Conservation (phyloP, 2,888 invertebrate species). For the Synergus gifuensis region DNA sequence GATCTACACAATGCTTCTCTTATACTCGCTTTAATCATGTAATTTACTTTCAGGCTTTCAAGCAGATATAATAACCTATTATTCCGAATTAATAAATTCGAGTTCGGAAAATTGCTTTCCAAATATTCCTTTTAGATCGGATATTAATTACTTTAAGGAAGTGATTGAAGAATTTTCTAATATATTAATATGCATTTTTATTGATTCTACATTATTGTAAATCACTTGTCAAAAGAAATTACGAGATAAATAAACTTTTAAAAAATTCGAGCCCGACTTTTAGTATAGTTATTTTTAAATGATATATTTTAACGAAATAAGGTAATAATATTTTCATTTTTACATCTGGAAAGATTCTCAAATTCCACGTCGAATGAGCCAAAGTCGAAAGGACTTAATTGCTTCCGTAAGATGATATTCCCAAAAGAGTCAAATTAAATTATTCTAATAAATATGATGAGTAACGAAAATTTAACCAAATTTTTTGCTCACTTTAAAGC, state of each 20-base stretch:
- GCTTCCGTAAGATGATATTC: not conserved
- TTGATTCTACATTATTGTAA: too few species aligned
- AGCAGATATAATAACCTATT: not conserved
- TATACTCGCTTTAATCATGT: not conserved
- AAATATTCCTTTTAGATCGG: not conserved
- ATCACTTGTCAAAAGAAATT: too few species aligned
- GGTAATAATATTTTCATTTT: not conserved
- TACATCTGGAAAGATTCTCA: not conserved
- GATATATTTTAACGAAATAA: not conserved
- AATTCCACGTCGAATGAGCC: not conserved
- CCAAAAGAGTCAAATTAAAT: not conserved
- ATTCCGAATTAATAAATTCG: not conserved
- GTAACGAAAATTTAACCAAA: not conserved
- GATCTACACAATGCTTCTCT: not conserved
- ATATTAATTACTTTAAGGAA: not conserved
- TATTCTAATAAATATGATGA: not conserved
- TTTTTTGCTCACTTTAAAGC: not conserved
- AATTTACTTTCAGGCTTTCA: not conserved
- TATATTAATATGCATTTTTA: too few species aligned
- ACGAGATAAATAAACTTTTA: too few species aligned
- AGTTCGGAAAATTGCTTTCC: not conserved
- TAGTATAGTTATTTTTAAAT: not conserved
- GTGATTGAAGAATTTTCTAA: not conserved
- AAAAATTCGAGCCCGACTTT: not conserved
- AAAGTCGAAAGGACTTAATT: not conserved